Evolutionary conservation across 1,140 invertebrate genomes (phyloP).

Genomic region (Bombus superbus): DNA sequence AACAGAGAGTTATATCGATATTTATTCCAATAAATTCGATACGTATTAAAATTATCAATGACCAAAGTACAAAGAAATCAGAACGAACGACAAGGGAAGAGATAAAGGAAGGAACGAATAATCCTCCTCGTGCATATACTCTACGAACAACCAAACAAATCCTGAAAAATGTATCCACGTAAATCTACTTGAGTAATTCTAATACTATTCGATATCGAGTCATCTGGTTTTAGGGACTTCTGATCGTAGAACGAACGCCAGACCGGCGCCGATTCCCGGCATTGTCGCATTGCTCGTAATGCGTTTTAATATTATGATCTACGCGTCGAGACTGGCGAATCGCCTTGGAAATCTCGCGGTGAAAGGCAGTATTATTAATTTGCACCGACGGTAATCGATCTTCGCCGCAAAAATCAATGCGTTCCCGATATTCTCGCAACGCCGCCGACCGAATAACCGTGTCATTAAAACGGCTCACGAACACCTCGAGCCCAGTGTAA

Average conservation of each 20-base stretch:
- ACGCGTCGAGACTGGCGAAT: constrained; percentile 7
- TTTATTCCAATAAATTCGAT: too few species aligned
- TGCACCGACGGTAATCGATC: constrained; percentile 42
- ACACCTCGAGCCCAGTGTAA: neutral
- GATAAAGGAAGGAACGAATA: too few species aligned
- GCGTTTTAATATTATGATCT: constrained; percentile 24
- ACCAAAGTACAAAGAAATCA: too few species aligned
- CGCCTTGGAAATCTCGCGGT: constrained; percentile 43
- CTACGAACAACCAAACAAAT: too few species aligned
- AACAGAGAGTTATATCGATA: too few species aligned
- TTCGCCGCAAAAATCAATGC: constrained; percentile 32
- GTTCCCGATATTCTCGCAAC: constrained; percentile 38
- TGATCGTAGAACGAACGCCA: too few species aligned
- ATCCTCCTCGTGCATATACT: too few species aligned
- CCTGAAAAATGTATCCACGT: too few species aligned
- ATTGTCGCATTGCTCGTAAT: constrained; percentile 1
- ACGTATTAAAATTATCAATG: too few species aligned
- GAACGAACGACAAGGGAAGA: too few species aligned
- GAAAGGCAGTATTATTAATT: constrained; percentile 55
- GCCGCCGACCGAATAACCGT: constrained; percentile 6
- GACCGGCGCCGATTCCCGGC: constrained; percentile 8
- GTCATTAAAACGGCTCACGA: constrained; percentile 20
- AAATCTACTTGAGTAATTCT: neutral
- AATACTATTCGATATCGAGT: neutral
- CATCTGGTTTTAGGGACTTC: too few species aligned